phyloP scores from a whole-genome alignment of 2,888 invertebrate species.

The Nebria salina region DNA sequence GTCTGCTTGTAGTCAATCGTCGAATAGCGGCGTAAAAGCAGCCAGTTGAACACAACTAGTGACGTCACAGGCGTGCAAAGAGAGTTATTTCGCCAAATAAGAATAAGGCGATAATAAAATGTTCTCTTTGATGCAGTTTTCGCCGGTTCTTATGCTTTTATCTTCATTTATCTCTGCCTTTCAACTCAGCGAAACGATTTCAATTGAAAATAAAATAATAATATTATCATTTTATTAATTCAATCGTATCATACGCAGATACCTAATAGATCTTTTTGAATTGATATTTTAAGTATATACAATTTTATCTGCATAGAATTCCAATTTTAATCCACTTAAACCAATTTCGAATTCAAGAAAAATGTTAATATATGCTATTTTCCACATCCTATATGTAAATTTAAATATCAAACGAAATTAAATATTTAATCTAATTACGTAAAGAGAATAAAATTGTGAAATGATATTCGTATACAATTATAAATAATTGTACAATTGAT shows the following conservation, averaged over 20 bases:
- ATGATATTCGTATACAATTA: no score
- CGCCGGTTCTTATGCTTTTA: background rate
- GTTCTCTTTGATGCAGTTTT: background rate
- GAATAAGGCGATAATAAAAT: slow-evolving; percentile 1
- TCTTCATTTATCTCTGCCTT: background rate
- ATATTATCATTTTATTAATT: background rate
- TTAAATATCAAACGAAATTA: no score
- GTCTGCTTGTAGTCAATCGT: background rate
- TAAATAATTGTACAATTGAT: no score
- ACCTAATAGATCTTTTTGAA: background rate
- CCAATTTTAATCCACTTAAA: no score
- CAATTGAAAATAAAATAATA: background rate
- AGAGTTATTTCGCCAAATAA: background rate
- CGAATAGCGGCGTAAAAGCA: background rate
- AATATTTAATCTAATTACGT: no score
- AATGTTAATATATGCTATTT: no score
- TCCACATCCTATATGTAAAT: no score
- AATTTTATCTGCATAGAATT: no score
- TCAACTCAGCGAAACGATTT: background rate
- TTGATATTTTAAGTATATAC: background rate
- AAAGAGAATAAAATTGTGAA: no score
- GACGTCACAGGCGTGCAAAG: background rate
- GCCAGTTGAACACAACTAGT: background rate
- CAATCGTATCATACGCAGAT: background rate
- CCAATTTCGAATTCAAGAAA: no score